Evolutionary conservation across 2,797 vertebrate species (phyloP).

Genomic region (Alcedo atthis): DNA sequence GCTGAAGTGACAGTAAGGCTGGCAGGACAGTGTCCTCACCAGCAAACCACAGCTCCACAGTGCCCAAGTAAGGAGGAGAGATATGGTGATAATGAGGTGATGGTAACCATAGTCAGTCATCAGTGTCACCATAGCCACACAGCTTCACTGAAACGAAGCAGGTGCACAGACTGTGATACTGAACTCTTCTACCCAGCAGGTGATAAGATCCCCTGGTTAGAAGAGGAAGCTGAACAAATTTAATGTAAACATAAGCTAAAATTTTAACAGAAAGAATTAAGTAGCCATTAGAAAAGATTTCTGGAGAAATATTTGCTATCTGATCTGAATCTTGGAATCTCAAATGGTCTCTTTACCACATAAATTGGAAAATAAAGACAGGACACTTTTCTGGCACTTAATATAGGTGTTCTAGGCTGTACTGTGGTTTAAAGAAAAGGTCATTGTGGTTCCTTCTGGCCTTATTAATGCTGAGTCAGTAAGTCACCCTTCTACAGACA

Average conservation of each 20-base stretch:
- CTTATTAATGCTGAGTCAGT: background rate
- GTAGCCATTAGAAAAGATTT: background rate
- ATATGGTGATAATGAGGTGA: background rate
- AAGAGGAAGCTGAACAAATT: background rate
- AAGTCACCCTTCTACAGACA: background rate
- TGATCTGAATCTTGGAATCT: no score
- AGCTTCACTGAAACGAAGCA: background rate
- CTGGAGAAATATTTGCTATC: background rate
- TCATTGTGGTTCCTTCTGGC: background rate
- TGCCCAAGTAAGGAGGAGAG: background rate
- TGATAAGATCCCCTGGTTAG: background rate
- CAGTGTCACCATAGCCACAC: background rate
- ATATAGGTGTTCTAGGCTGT: background rate
- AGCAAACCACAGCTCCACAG: background rate
- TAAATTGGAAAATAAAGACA: background rate
- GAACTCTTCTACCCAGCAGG: background rate
- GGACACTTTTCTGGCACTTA: background rate
- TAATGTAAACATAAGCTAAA: background rate
- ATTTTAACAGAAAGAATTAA: background rate
- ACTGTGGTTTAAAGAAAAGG: background rate
- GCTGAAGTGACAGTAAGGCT: background rate
- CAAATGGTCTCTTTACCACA: background rate
- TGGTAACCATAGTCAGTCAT: background rate
- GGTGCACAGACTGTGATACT: background rate
- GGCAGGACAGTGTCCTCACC: background rate